Evolutionary conservation across 2,113 vertebrate species (phyloP), one percentile per base, ranked within the genome.

Genomic region (Anolis carolinensis): DNA sequence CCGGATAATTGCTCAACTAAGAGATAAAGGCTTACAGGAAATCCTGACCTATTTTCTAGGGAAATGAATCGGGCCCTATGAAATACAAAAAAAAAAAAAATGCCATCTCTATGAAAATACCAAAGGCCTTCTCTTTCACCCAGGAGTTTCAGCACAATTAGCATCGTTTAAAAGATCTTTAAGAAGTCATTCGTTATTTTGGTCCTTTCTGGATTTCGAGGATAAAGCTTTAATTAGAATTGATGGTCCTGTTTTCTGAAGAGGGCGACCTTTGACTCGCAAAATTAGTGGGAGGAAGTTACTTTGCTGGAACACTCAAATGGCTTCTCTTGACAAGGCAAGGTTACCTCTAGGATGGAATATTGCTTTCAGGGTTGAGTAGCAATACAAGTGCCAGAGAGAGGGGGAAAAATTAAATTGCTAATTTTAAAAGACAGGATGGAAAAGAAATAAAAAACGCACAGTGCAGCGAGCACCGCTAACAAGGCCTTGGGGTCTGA

Each of bases 201-300:
- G 75, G 89, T 74, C 68, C 36, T 84, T 91, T 87, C 73, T 80
- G 81, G 82, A 73, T 32, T 89, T 92, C 89, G 67, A 67, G 90
- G 87, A 72, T 13, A 85, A 21, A 34, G 82, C 50, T 86, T 83
- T 92, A 93, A 92, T 86, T 90, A 90, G 27, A 92, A 72, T n/a
- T 82, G 89, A 65, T 74, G 74, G 81, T 79, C 48, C 44, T 87
- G 32, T 20, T 85, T 44, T 75, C 73, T 79, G 72, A 89, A 89
- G 83, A 90, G n/a, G 84, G 48, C 9, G 86, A 93, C 89, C 85
- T 90, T 77, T 90, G 92, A 68, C 79, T 80, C 65, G 55, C 11
- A 88, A 68, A 79, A 85, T 48, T 55, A 89, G 34, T 20, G 81
- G 82, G 76, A 81, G 62, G 62, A 1, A 30, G 84, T 82, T 79